These are phyloP conservation scores for Ptychodera flava DNA, from an alignment of 35 echinoderm and acorn worm genomes.

Conservation along the genomic window DNA sequence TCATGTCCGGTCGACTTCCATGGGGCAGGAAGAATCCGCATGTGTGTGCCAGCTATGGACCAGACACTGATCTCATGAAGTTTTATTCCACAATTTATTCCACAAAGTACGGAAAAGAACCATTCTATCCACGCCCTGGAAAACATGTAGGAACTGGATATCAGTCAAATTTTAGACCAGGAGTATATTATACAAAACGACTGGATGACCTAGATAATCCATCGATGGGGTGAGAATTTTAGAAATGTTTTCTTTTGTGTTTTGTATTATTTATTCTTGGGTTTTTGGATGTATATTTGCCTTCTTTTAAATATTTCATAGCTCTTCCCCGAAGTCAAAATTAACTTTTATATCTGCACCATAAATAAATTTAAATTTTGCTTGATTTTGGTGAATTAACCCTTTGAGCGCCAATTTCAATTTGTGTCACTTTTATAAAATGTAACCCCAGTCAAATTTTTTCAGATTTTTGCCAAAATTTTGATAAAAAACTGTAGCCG, in stretches of 20 bases:
- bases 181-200: constrained; percentile 89
- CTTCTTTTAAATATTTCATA: background rate
- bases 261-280: background rate
- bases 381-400: no score
- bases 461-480: no score
- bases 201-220: constrained; percentile 85
- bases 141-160: constrained; percentile 98
- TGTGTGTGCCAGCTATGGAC: constrained; percentile 76
- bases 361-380: no score
- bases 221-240: constrained; percentile 65
- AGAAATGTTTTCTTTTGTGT: no score
- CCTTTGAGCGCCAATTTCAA: no score
- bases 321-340: background rate
- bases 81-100: constrained; percentile 89
- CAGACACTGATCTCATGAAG: constrained; percentile 95
- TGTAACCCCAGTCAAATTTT: no score
- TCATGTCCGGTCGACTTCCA: constrained; percentile 43
- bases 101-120: constrained; percentile 56
- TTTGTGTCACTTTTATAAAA: no score
- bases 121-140: constrained; percentile 50
- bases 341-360: background rate
- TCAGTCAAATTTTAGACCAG: constrained; percentile 93
- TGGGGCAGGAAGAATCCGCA: constrained; percentile 73
- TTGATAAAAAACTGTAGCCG: no score
- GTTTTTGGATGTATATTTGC: background rate